These are phyloP conservation scores for Crax fasciolata DNA, from an alignment of 2,797 vertebrate species.

Conservation along the genomic window DNA sequence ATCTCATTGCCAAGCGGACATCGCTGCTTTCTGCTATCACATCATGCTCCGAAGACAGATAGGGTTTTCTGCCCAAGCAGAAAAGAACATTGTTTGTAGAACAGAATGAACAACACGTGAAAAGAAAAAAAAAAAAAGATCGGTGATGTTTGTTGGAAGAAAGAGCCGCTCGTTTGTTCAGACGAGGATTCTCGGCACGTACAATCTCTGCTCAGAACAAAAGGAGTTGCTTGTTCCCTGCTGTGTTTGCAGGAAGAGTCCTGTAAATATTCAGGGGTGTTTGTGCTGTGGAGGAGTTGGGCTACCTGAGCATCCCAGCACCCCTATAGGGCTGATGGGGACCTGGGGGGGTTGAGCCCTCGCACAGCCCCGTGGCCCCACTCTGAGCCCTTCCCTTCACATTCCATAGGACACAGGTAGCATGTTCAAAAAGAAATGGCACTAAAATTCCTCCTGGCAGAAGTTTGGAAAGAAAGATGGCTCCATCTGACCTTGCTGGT, in stretches of 20 bases:
- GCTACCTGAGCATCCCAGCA: background rate
- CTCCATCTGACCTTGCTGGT: conserved; percentile 38
- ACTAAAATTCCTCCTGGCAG: background rate
- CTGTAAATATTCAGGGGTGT: conserved; percentile 26
- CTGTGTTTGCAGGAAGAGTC: background rate
- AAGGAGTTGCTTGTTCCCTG: conserved; percentile 24
- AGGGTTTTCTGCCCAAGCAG: conserved; percentile 18
- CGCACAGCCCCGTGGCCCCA: rapidly evolving
- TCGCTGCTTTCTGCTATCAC: background rate
- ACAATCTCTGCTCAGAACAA: conserved; percentile 19
- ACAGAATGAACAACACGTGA: background rate
- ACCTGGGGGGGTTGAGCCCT: background rate
- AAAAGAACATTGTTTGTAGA: conserved; percentile 60
- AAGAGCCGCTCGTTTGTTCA: conserved; percentile 30
- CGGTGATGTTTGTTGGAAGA: conserved; percentile 34
- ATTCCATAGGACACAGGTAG: background rate
- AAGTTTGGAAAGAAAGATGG: background rate
- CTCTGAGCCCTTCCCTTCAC: background rate
- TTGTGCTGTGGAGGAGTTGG: background rate
- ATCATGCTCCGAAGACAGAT: conserved; percentile 42
- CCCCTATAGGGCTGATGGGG: background rate
- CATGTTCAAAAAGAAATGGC: background rate
- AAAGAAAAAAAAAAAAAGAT: background rate
- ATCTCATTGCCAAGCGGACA: conserved; percentile 2
- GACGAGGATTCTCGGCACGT: conserved; percentile 63